Conservation (phyloP, 2,888 invertebrate species). For the Dioctria linearis region DNA sequence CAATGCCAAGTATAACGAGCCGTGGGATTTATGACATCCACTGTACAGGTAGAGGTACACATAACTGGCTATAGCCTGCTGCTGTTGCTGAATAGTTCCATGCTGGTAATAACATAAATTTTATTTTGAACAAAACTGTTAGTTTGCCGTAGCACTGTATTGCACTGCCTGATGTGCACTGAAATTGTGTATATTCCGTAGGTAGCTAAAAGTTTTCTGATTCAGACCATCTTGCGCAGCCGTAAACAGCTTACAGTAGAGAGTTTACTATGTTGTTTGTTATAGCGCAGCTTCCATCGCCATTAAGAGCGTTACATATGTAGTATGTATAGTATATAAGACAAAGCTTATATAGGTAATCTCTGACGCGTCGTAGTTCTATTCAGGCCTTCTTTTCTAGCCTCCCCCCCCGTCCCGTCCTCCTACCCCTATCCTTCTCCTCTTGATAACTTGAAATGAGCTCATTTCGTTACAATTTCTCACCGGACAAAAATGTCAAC, state of each 20-base stretch:
- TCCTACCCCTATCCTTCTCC: too few species aligned
- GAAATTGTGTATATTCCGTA: background rate
- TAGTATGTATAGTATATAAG: too few species aligned
- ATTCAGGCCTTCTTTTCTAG: too few species aligned
- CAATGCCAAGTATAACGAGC: constrained; percentile 52
- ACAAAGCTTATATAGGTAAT: background rate
- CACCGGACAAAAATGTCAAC: constrained; percentile 47
- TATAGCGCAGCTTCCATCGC: background rate
- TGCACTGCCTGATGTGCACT: background rate
- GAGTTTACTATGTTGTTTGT: background rate
- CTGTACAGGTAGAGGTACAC: constrained; percentile 23
- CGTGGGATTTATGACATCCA: constrained; percentile 49
- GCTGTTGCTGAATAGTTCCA: constrained; percentile 33
- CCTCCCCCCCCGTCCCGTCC: too few species aligned
- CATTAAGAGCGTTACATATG: background rate
- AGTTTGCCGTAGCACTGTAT: background rate
- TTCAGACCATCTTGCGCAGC: background rate
- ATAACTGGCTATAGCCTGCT: constrained; percentile 24
- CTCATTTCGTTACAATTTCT: constrained; percentile 39
- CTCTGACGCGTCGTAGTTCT: background rate
- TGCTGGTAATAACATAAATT: constrained; percentile 50
- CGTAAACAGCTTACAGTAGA: background rate
- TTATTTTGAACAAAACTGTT: constrained; percentile 41
- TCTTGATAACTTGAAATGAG: background rate
- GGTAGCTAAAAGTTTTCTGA: background rate